Base-by-base conservation (phyloP, 2,888 invertebrate genomes). In the Eristalis pertinax region DNA sequence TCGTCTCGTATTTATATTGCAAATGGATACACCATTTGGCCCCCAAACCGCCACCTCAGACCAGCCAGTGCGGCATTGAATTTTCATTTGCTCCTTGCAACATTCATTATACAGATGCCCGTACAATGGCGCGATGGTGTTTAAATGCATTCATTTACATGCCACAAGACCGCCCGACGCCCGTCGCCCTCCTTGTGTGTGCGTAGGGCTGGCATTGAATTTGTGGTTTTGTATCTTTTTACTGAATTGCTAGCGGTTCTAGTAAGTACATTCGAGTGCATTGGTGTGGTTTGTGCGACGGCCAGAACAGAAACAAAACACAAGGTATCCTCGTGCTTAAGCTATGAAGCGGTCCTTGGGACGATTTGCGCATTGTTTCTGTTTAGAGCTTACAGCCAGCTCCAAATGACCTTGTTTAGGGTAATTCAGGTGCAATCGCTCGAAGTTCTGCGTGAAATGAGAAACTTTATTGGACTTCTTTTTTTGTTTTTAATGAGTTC, bases 41-140 rank as follows among this genome's bases (percentile, higher is more conserved):
- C 56, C 56, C 13, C 24, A 70, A 15, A 26, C 56, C 24, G n/a
- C 15, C 19, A 38, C 38, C 50, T 38, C 38, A 13, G 38, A 38
- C 38, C 62, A 26, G n/a, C 38, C 13, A 15, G 11, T n/a, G 32
- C 56, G 74, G 64, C 64, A 64, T 50, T 64, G 74, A 74, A 74
- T 74, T 74, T 74, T 64, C 63, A 74, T 64, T 64, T 64, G 35
- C 32, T 58, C 74, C 32, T 35, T 19, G n/a, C 64, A n/a, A n/a
- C n/a, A 32, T 22, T 50, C 50, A 74, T 50, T 50, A 35, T 56
- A 56, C 74, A 32, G 50, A 74, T 50, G 64, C 74, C 50, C 63
- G 50, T 19, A 50, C 50, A 50, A 50, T 19, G 50, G 19, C 50
- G 19, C 19, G 8, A 10, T 19, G 19, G 19, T 50, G 50, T 19